phyloP scores from a whole-genome alignment of 2,797 vertebrate genomes.

The Gadopsis bispinosus region DNA sequence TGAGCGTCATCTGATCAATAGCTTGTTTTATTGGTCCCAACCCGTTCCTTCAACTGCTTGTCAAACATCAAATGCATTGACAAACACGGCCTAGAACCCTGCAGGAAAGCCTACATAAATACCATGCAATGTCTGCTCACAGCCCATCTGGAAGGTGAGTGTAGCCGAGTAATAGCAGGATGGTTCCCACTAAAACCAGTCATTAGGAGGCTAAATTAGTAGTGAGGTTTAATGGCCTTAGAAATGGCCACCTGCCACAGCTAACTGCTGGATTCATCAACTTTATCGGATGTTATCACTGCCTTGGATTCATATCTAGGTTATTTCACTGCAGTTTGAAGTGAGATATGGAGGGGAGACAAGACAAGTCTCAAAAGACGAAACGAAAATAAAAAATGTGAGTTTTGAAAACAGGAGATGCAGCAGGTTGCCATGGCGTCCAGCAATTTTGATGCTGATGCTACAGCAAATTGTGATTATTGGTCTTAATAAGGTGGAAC shows the following conservation, averaged over 20 bases:
- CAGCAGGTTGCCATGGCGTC: conserved; percentile 20
- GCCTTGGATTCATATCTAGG: conserved; percentile 5
- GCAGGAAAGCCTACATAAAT: conserved; percentile 43
- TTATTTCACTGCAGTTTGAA: conserved; percentile 12
- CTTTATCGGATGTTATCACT: conserved; percentile 26
- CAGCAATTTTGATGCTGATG: conserved; percentile 1
- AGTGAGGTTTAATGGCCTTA: conserved; percentile 65
- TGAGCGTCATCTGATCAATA: conserved; percentile 73
- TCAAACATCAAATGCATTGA: conserved; percentile 71
- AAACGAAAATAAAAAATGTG: neutral
- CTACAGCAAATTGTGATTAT: conserved; percentile 50
- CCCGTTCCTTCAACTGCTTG: conserved; percentile 60
- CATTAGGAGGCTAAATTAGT: conserved; percentile 74
- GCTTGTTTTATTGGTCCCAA: conserved; percentile 75
- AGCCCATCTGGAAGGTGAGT: conserved; percentile 72
- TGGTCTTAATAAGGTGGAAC: conserved; percentile 58
- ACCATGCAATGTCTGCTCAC: conserved; percentile 17
- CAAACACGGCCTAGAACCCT: conserved; percentile 37
- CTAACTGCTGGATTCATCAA: conserved; percentile 66
- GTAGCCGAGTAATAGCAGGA: conserved; percentile 62
- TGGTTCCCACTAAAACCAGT: conserved; percentile 70
- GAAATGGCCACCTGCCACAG: conserved; percentile 64
- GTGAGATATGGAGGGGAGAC: neutral
- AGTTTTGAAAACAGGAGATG: conserved; percentile 16
- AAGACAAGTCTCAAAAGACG: neutral